Evolutionary conservation across 2,113 vertebrate species (phyloP).

Genomic region (Empidonax traillii): DNA sequence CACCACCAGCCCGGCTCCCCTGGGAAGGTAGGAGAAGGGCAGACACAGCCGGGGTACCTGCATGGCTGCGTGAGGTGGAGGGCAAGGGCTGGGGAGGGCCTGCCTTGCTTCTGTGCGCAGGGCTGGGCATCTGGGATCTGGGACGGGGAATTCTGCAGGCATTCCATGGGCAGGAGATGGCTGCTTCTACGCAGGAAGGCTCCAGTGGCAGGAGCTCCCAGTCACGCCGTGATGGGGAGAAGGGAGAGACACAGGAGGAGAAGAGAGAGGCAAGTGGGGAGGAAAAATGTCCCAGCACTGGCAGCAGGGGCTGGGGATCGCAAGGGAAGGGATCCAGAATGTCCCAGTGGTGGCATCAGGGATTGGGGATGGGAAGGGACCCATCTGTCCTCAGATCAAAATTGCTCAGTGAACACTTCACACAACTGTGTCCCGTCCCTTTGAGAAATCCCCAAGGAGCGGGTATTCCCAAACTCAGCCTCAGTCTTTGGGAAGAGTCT

Average conservation of each 20-base stretch:
- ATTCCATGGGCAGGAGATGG: not conserved
- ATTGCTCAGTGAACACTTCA: not conserved
- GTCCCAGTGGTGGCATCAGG: not conserved
- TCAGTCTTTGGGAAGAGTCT: not conserved
- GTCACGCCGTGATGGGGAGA: not conserved
- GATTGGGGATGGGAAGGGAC: not conserved
- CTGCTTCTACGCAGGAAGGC: fast-evolving
- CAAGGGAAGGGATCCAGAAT: not conserved
- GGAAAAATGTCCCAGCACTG: not conserved
- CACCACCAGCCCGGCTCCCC: not conserved
- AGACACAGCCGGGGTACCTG: not conserved
- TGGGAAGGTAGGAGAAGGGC: slow-evolving; percentile 50
- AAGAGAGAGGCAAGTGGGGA: fast-evolving
- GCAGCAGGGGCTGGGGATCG: not conserved
- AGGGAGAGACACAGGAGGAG: not conserved
- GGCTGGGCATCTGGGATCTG: not conserved
- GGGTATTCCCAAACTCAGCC: not conserved
- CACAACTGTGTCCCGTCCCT: not conserved
- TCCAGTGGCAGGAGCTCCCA: not conserved
- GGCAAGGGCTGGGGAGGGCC: not conserved
- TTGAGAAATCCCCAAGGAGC: not conserved
- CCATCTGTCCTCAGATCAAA: not conserved
- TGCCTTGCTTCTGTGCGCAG: fast-evolving
- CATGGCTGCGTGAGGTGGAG: fast-evolving
- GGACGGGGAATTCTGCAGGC: not conserved